Percentiles rank a stretch among this genome's conserved stretches.
phyloP scores from a whole-genome alignment of 2,888 invertebrate genomes.

The Camptogramma bilineatum region DNA sequence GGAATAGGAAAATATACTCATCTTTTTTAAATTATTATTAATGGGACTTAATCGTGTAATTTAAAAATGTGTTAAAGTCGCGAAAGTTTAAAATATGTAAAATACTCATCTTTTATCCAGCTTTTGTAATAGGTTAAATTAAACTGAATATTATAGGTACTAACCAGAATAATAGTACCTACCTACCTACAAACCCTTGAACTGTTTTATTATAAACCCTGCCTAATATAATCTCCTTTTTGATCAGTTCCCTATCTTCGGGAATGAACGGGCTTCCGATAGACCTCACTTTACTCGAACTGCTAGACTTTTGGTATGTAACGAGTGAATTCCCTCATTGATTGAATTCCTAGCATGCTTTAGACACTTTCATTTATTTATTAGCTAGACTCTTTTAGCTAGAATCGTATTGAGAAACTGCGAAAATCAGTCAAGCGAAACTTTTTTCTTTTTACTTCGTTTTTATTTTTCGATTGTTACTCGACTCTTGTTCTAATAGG shows the following conservation, averaged over 20 bases:
- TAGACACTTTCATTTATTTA: background rate
- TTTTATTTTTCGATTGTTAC: background rate
- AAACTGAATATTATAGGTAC: too few relatives aligned
- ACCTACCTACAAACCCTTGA: background rate
- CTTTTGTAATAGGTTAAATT: too few relatives aligned
- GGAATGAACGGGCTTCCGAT: constrained; percentile 73
- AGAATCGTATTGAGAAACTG: background rate
- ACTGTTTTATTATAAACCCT: constrained; percentile 5
- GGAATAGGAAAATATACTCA: too few relatives aligned
- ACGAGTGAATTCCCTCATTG: constrained; percentile 18
- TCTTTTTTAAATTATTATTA: too few relatives aligned
- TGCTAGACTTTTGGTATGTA: constrained; percentile 78
- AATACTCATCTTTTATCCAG: too few relatives aligned
- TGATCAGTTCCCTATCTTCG: constrained; percentile 70
- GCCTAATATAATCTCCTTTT: constrained; percentile 46
- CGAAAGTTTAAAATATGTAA: too few relatives aligned
- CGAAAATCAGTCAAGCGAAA: background rate
- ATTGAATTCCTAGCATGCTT: constrained; percentile 33
- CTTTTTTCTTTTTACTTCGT: background rate
- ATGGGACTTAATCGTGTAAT: too few relatives aligned
- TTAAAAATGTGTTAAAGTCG: too few relatives aligned
- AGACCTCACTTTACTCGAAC: constrained; percentile 73
- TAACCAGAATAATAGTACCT: background rate
- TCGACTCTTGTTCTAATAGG: background rate
- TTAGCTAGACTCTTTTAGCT: background rate